phyloP scores from a whole-genome alignment of 2,888 invertebrate genomes.

The Acleris laterana region DNA sequence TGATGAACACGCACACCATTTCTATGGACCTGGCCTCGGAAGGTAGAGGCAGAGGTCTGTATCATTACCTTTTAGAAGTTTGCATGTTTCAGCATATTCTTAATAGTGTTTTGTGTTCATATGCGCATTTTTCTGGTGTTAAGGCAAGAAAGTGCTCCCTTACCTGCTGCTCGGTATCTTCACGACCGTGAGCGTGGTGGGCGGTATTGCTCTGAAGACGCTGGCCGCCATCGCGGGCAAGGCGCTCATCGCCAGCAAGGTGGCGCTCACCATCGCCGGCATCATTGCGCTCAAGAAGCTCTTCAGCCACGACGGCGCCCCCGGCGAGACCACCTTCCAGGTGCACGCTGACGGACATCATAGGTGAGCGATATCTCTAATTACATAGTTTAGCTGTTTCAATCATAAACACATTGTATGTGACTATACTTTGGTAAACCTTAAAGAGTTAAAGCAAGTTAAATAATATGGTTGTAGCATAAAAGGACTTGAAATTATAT shows the following conservation, averaged over 20 bases:
- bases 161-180: slow-evolving; percentile 86
- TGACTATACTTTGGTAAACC: not conserved
- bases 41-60: slow-evolving; percentile 79
- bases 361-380: slow-evolving; percentile 66
- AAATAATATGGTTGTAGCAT: too few species aligned
- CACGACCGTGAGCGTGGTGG: slow-evolving; percentile 87
- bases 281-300: slow-evolving; percentile 89
- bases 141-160: slow-evolving; percentile 83
- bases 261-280: slow-evolving; percentile 88
- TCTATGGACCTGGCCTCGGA: slow-evolving; percentile 85
- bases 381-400: slow-evolving; percentile 1
- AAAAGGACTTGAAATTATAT: not conserved
- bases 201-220: slow-evolving; percentile 88
- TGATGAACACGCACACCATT: slow-evolving; percentile 87
- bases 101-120: not conserved
- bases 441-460: not conserved
- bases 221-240: slow-evolving; percentile 89
- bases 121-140: slow-evolving; percentile 39
- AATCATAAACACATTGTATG: not conserved
- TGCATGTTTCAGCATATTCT: too few species aligned
- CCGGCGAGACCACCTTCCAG: slow-evolving; percentile 87
- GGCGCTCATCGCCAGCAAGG: slow-evolving; percentile 89
- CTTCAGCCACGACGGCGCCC: slow-evolving; percentile 86
- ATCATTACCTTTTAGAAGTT: slow-evolving; percentile 4
- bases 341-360: slow-evolving; percentile 88